Evolutionary conservation across 2,888 invertebrate species (phyloP).

Genomic region (Apodemia mormo): DNA sequence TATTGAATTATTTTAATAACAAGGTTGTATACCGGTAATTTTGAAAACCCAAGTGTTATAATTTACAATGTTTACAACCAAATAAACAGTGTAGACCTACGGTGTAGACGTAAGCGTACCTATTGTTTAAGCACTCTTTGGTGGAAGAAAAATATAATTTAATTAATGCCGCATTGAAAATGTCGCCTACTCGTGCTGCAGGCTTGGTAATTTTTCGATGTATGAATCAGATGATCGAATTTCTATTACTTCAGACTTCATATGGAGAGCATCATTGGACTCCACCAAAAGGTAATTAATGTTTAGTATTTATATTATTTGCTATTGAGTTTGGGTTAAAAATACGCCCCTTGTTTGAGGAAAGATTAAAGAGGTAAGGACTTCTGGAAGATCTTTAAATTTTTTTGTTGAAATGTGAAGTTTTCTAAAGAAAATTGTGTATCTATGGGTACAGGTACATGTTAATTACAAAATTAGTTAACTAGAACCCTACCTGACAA

Average conservation of each 20-base stretch:
- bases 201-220: conserved; percentile 92
- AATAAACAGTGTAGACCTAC: not conserved
- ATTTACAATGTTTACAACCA: not conserved
- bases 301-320: not conserved
- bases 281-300: conserved; percentile 92
- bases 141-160: not conserved
- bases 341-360: no score
- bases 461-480: not conserved
- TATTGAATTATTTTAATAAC: not conserved
- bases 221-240: conserved; percentile 84
- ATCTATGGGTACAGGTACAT: no score
- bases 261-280: conserved; percentile 96
- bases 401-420: not conserved
- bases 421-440: no score
- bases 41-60: no score
- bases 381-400: not conserved
- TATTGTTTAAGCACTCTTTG: no score
- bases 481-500: not conserved
- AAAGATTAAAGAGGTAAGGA: no score
- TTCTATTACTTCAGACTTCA: conserved; percentile 91
- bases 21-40: not conserved
- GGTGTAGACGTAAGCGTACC: no score
- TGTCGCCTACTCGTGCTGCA: conserved; percentile 84
- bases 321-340: no score
- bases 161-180: conserved; percentile 33